Evolutionary conservation across 1,140 invertebrate species (phyloP), one percentile per base, ranked within the genome.

Genomic region (Leptinotarsa lineolata): DNA sequence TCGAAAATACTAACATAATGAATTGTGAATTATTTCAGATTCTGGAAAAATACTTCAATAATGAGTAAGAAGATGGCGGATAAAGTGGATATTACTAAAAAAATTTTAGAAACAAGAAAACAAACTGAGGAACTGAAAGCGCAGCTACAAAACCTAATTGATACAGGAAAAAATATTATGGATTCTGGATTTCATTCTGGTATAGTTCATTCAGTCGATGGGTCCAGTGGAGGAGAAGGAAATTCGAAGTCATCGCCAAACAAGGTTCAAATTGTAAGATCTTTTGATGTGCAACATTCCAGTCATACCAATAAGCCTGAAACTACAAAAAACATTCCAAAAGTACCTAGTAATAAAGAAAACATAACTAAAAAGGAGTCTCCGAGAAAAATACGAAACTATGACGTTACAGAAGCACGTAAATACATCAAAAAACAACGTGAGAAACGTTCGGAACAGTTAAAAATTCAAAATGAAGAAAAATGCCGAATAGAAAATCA

Each of bases 361-460:
- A 69, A 64, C 5, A 18, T 18, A 30, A 58, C 44, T 18, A 48
- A 54, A 60, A 63, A 61, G 4, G 45, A 72, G 44, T 68, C 70
- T 45, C 44, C 73, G 16, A 79, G 76, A 39, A 83, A 82, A 72
- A 45, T 67, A 67, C 76, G 70, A 73, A 65, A 72, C 66, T 84
- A 83, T 70, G 73, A 83, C 78, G 70, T 78, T 21, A 72, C 79
- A 65, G 73, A 78, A 69, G 77, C 80, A 11, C 72, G 79, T 8
- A 78, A 83, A 66, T 83, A 80, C 64, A 83, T 84, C 18, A 81
- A 78, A 70, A 83, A 81, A 71, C 81, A 84, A 69, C 78, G 65
- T 39, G 79, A 79, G 67, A 81, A 80, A 77, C 75, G 81, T 4
- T 54, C 74, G 54, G 76, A 78, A 66, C 70, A 81, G 58, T 60